Evolutionary conservation across 1,140 invertebrate species (phyloP), one percentile per base, ranked within the genome.

Genomic region (Pissodes strobi): DNA sequence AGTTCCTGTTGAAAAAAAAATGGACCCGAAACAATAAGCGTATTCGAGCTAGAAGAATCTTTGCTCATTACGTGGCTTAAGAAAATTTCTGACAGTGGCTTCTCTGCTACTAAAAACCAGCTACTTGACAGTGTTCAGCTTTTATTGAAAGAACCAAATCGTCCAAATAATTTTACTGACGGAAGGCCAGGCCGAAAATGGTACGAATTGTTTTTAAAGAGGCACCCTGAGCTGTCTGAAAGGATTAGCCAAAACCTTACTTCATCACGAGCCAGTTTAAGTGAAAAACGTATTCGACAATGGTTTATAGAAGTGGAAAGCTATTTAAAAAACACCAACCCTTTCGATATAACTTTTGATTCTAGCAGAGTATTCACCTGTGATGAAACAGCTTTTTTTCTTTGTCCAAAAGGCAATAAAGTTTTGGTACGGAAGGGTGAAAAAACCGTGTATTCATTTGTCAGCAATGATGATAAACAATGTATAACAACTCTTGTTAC

Each of bases 361-460:
- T 73, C 75, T 22, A 80, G 78, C 63, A 6, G 30, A 6, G 30
- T 34, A 46, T 64, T 13, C n/a, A n/a, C n/a, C n/a, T n/a, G n/a
- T n/a, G 76, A 79, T 51, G 77, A 80, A 66, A 76, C 72, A 34
- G 74, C 72, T 22, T 73, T 79, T 63, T 70, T 69, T 53, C 56
- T 78, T 21, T 43, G 23, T 30, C 75, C 73, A 13, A 77, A 77
- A 66, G 56, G 49, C 18, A 67, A 69, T 1, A 64, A 66, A 53
- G 71, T 76, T 13, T 23, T 78, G 2, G 69, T 51, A 1, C 52
- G 63, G 43, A 76, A 72, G 69, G 71, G 73, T 25, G 37, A 70
- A 12, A 74, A 74, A 69, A 43, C 72, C 19, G 51, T 72, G 1
- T 76, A 74, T 46, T 59, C 61, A 34, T 38, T 65, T 41, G 53